Conservation (phyloP, 1,140 invertebrate species). For the Ostrea denselamellosa region DNA sequence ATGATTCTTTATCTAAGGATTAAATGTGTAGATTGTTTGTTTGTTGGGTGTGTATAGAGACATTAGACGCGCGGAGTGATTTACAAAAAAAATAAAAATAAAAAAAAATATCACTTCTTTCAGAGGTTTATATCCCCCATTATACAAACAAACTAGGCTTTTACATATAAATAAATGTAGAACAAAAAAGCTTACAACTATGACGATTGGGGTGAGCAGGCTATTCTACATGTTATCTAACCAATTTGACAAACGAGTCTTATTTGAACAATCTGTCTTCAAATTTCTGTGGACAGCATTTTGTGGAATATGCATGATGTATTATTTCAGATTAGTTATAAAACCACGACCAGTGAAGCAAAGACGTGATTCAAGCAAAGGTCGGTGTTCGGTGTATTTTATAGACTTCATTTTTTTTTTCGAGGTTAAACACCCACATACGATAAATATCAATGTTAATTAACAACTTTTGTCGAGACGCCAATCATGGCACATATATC, state of each 20-base stretch:
- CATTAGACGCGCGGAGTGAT: too few species aligned
- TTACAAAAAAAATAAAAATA: too few species aligned
- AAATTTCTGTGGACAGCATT: not conserved
- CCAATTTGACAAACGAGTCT: not conserved
- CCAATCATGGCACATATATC: not conserved
- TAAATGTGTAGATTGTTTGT: too few species aligned
- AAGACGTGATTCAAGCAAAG: not conserved
- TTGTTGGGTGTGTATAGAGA: too few species aligned
- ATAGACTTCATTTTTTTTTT: not conserved
- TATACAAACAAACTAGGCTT: too few species aligned
- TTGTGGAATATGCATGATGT: not conserved
- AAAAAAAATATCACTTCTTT: too few species aligned
- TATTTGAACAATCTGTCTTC: not conserved
- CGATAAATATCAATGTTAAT: not conserved
- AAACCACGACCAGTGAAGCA: not conserved
- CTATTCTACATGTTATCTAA: not conserved
- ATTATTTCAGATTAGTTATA: not conserved
- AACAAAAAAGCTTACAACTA: not conserved
- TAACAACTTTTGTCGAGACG: not conserved
- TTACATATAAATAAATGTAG: too few species aligned
- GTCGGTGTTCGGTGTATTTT: not conserved
- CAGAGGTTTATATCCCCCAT: too few species aligned
- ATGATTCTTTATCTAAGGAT: too few species aligned
- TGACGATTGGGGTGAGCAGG: not conserved
- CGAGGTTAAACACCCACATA: not conserved